phyloP scores from a whole-genome alignment of 2,797 vertebrate species.

The Sebastes melanostomus region DNA sequence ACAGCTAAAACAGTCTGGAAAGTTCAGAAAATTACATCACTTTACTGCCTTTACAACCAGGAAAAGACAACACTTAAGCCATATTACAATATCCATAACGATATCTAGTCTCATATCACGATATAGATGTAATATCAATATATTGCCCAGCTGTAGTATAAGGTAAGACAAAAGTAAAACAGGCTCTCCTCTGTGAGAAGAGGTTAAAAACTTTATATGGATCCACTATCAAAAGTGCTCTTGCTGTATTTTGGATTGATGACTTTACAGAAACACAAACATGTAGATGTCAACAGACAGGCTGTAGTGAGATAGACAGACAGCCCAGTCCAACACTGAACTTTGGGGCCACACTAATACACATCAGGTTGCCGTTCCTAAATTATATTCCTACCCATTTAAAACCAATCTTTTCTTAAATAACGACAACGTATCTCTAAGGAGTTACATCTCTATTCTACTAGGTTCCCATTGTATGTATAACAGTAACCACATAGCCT shows the following conservation, averaged over 20 bases:
- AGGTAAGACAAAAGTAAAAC: not conserved
- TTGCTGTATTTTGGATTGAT: not conserved
- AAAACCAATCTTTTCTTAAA: not conserved
- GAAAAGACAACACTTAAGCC: too few relatives aligned
- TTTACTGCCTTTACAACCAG: too few relatives aligned
- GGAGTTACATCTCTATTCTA: not conserved
- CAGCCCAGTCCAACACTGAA: not conserved
- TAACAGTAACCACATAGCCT: not conserved
- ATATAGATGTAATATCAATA: not conserved
- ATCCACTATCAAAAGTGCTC: not conserved
- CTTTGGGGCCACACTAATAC: not conserved
- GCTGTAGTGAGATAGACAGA: not conserved
- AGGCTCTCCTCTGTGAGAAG: not conserved
- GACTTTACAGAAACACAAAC: not conserved
- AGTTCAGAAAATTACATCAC: too few relatives aligned
- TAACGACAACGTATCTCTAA: not conserved
- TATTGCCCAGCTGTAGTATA: not conserved
- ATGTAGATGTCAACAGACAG: not conserved
- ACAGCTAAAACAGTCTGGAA: too few relatives aligned
- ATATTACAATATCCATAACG: too few relatives aligned
- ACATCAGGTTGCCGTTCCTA: not conserved
- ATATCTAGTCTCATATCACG: too few relatives aligned
- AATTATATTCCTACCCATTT: not conserved
- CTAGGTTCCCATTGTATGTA: not conserved
- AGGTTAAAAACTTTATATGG: not conserved